These are phyloP conservation scores for Poecilus cupreus DNA, from an alignment of 2,888 invertebrate genomes.

Conservation along the genomic window DNA sequence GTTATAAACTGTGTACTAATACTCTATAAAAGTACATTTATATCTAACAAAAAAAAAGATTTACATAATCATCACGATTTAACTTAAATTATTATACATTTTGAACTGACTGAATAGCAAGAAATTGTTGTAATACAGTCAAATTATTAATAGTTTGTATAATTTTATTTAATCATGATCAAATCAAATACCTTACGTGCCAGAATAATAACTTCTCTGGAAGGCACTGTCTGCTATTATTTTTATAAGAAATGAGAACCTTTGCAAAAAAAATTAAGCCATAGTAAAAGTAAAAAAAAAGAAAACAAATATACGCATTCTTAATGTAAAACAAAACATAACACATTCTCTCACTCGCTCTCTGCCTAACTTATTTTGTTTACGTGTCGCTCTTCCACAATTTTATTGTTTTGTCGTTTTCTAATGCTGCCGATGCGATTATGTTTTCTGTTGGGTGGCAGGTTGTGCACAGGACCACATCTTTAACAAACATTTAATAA, in stretches of 20 bases:
- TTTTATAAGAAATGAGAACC: neutral
- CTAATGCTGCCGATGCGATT: conserved; percentile 98
- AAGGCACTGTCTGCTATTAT: conserved; percentile 49
- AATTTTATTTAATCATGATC: neutral
- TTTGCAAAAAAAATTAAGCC: neutral
- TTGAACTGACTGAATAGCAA: neutral
- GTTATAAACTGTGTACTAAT: conserved; percentile 32
- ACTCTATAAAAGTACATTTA: conserved; percentile 43
- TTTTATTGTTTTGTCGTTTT: conserved; percentile 99
- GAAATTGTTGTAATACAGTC: neutral
- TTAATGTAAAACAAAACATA: neutral
- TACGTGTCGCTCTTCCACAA: conserved; percentile 98
- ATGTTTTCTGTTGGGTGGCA: conserved; percentile 99
- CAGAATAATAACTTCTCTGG: conserved; percentile 11
- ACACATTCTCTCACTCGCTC: conserved; percentile 11
- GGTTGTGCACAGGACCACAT: conserved; percentile 96
- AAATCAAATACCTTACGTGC: neutral
- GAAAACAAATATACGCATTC: neutral
- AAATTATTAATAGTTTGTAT: neutral
- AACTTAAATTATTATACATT: conserved; percentile 21
- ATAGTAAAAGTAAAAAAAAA: neutral
- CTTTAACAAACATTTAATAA: conserved; percentile 70
- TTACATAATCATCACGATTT: neutral
- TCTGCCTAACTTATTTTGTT: conserved; percentile 61
- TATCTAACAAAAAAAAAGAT: neutral